Percentiles rank a stretch among this genome's conserved stretches.
Evolutionary conservation across 2,797 vertebrate genomes (phyloP).

Genomic region (Xerus rutilus): DNA sequence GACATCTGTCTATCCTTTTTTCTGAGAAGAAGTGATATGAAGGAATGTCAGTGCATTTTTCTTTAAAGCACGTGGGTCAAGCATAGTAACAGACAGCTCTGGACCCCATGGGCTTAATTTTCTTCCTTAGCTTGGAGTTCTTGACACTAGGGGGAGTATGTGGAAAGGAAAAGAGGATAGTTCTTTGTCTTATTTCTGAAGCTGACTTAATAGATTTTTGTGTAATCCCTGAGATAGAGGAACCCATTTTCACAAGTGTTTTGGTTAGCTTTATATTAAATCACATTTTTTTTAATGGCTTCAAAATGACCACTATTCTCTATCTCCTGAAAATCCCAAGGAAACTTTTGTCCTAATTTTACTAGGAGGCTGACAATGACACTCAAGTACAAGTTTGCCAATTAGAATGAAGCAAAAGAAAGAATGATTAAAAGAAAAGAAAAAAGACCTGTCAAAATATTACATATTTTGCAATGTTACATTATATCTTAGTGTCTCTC

Average conservation of each 20-base stretch:
- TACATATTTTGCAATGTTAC: neutral
- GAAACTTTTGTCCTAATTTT: neutral
- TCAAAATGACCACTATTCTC: neutral
- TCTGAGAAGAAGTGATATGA: neutral
- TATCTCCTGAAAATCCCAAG: neutral
- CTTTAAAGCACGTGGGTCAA: neutral
- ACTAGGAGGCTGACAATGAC: neutral
- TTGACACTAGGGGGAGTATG: conserved; percentile 74
- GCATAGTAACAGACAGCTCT: neutral
- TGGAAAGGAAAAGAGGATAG: conserved; percentile 17
- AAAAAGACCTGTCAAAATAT: conserved; percentile 1
- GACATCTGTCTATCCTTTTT: neutral
- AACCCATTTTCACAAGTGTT: conserved; percentile 1
- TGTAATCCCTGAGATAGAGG: neutral
- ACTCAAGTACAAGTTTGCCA: neutral
- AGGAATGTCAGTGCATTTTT: neutral
- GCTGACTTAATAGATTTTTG: conserved; percentile 5
- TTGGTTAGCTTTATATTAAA: conserved; percentile 10
- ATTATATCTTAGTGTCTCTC: neutral
- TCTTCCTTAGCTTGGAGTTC: conserved; percentile 25
- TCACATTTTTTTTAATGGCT: neutral
- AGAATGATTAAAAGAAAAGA: neutral
- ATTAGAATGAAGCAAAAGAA: conserved; percentile 40
- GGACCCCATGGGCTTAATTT: neutral
- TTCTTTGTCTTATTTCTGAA: conserved; percentile 29